Percentiles rank a stretch among this genome's conserved stretches.
phyloP scores from a whole-genome alignment of 2,888 invertebrate genomes.

The Lycocerus yunnanus region DNA sequence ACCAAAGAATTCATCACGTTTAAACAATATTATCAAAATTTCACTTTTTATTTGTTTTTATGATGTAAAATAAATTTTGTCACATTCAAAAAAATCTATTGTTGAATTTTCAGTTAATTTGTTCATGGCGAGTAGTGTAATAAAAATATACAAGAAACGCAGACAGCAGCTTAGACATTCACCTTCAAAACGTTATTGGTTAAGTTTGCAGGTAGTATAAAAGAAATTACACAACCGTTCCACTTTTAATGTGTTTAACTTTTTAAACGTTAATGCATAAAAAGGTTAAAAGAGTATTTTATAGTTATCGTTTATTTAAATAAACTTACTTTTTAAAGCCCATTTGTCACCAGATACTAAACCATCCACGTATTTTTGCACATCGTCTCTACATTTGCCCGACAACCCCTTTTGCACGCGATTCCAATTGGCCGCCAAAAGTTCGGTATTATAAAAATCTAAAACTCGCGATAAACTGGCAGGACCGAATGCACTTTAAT shows the following conservation, averaged over 20 bases:
- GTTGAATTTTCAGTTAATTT: background rate
- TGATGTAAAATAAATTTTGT: too few species aligned
- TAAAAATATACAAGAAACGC: background rate
- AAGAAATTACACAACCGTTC: background rate
- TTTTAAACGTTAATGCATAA: background rate
- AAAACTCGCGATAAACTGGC: conserved; percentile 59
- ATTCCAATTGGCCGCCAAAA: conserved; percentile 63
- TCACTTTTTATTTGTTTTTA: background rate
- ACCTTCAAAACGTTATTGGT: background rate
- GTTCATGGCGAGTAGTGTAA: background rate
- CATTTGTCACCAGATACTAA: conserved; percentile 64
- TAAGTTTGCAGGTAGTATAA: background rate
- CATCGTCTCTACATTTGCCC: conserved; percentile 60
- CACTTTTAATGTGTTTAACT: background rate
- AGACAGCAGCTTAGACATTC: background rate
- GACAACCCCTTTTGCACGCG: conserved; percentile 56
- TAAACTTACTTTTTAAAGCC: conserved; percentile 75
- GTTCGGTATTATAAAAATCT: conserved; percentile 62
- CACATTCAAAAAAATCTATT: background rate
- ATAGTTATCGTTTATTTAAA: background rate
- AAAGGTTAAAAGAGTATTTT: background rate
- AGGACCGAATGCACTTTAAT: conserved; percentile 31
- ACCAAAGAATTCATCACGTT: background rate
- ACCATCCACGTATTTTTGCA: conserved; percentile 65
- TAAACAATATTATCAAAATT: background rate